Conservation (phyloP, 2,113 vertebrate species). For the Nothobranchius furzeri region DNA sequence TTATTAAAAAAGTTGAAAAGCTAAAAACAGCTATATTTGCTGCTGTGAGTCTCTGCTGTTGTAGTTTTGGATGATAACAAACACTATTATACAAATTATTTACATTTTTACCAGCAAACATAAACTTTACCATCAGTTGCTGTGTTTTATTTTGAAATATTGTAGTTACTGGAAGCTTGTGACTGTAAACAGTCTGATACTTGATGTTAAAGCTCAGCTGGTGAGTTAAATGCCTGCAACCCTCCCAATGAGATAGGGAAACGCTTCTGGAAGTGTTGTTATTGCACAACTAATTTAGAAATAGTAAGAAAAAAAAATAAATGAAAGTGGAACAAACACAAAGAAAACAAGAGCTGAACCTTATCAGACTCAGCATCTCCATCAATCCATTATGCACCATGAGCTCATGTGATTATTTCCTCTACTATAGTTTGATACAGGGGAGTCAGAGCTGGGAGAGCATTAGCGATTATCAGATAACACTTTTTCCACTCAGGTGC, state of each 20-base stretch:
- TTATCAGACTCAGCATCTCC: conserved; percentile 5
- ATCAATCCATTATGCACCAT: conserved; percentile 8
- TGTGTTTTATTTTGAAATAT: conserved; percentile 31
- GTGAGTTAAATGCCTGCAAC: conserved; percentile 38
- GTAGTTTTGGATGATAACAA: too few relatives aligned
- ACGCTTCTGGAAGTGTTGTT: not conserved
- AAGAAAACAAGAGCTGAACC: not conserved
- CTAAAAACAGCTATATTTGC: too few relatives aligned
- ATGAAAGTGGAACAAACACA: not conserved
- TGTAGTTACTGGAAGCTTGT: not conserved
- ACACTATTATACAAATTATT: too few relatives aligned
- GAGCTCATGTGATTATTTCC: conserved; percentile 4
- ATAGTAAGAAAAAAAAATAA: too few relatives aligned
- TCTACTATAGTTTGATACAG: conserved; percentile 12
- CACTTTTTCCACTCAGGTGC: conserved; percentile 32
- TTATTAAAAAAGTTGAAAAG: too few relatives aligned
- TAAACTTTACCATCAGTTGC: too few relatives aligned
- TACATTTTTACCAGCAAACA: too few relatives aligned
- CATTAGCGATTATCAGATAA: conserved; percentile 28
- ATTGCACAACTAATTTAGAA: conserved; percentile 1
- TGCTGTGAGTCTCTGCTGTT: too few relatives aligned
- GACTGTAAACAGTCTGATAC: not conserved
- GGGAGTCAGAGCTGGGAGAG: conserved; percentile 1
- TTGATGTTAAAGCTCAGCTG: conserved; percentile 43
- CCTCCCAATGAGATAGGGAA: conserved; percentile 16